Evolutionary conservation across 2,888 invertebrate genomes (phyloP).

Genomic region (Lithosia quadra): DNA sequence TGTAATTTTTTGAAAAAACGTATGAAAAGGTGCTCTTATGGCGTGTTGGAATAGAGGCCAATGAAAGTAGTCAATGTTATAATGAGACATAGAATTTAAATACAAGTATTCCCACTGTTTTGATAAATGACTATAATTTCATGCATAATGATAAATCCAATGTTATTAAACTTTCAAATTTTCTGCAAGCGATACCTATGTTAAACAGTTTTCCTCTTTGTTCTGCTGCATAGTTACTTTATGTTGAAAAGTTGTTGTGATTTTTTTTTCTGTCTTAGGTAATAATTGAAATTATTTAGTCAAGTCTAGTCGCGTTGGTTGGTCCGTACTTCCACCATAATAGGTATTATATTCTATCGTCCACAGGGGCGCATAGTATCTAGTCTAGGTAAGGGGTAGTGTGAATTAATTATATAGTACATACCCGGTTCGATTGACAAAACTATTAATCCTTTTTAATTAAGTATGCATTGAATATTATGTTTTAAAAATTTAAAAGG

Average conservation of each 20-base stretch:
- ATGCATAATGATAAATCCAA: slow-evolving; percentile 38
- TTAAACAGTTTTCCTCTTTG: slow-evolving; percentile 4
- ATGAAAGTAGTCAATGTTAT: slow-evolving; percentile 45
- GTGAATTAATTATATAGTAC: no score
- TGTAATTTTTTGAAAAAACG: background rate
- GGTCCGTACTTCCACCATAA: no score
- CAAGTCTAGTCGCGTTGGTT: no score
- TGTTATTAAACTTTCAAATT: slow-evolving; percentile 41
- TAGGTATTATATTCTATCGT: no score
- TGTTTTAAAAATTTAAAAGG: no score
- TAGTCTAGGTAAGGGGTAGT: no score
- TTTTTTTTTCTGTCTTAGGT: background rate
- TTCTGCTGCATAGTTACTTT: background rate
- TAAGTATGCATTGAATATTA: no score
- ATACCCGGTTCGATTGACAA: no score
- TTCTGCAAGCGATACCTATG: slow-evolving; percentile 27
- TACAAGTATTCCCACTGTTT: slow-evolving; percentile 43
- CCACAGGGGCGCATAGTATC: no score
- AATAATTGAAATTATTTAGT: background rate
- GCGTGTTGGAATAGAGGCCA: slow-evolving; percentile 34
- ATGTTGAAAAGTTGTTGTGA: background rate
- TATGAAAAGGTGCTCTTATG: slow-evolving; percentile 11
- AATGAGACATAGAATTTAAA: slow-evolving; percentile 29
- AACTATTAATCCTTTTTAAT: no score
- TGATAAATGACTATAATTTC: slow-evolving; percentile 36